phyloP scores from a whole-genome alignment of 2,888 invertebrate genomes.

The Taphrorychus bicolor region DNA sequence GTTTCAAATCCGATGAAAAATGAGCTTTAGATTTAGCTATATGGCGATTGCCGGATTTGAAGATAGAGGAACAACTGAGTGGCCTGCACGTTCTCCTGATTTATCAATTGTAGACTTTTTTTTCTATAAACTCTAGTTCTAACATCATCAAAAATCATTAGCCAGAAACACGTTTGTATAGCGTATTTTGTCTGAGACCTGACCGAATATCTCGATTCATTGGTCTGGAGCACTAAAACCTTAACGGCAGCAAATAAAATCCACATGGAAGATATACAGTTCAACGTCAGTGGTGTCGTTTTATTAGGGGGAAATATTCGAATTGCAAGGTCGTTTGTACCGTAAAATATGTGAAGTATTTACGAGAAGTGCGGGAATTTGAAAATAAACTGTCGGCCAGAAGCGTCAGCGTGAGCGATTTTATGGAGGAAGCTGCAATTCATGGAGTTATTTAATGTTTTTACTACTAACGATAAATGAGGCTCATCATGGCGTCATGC shows the following conservation, averaged over 20 bases:
- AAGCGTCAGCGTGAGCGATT: constrained; percentile 18
- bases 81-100: no score
- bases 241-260: constrained; percentile 25
- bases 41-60: no score
- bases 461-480: constrained; percentile 12
- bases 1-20: no score
- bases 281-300: constrained; percentile 1
- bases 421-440: constrained; percentile 28
- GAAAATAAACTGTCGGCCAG: constrained; percentile 21
- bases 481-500: constrained; percentile 3
- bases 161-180: constrained; percentile 15
- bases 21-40: no score
- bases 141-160: constrained; percentile 23
- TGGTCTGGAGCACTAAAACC: constrained; percentile 20
- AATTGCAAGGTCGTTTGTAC: constrained; percentile 26
- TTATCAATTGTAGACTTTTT: no score
- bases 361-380: constrained; percentile 28
- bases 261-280: constrained; percentile 21
- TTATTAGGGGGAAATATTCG: constrained; percentile 25
- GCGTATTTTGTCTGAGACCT: constrained; percentile 21
- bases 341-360: constrained; percentile 25
- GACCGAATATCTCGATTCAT: constrained; percentile 25
- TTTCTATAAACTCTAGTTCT: no score
- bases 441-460: constrained; percentile 24
- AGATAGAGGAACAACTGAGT: no score